phyloP scores from a whole-genome alignment of 2,888 invertebrate species.

The Calliphora vomitoria region DNA sequence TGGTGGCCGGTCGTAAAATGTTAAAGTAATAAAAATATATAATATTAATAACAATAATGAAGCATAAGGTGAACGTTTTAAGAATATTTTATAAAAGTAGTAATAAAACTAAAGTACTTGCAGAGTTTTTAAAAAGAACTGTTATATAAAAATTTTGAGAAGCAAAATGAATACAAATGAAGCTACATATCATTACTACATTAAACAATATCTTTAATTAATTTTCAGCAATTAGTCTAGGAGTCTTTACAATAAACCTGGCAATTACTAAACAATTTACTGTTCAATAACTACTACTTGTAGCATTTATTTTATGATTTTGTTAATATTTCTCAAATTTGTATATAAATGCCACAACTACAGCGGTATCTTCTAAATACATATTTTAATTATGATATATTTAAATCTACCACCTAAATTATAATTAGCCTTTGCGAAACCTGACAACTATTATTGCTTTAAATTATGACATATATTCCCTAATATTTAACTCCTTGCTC shows the following conservation, averaged over 20 bases:
- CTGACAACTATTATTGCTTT: not conserved
- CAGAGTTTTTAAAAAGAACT: not conserved
- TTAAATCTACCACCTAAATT: not conserved
- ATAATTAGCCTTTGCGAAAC: not conserved
- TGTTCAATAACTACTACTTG: too few relatives aligned
- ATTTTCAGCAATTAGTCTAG: too few relatives aligned
- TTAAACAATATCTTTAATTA: too few relatives aligned
- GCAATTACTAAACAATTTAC: too few relatives aligned
- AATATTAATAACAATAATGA: not conserved
- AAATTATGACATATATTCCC: not conserved
- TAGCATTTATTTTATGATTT: too few relatives aligned
- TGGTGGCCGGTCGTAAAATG: conserved; percentile 36
- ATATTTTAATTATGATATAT: too few relatives aligned
- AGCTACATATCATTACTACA: not conserved
- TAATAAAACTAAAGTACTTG: conserved; percentile 10
- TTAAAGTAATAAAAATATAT: conserved; percentile 33
- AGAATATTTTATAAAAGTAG: conserved; percentile 16
- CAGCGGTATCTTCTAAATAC: too few relatives aligned
- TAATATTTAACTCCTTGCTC: not conserved
- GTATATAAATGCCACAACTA: too few relatives aligned
- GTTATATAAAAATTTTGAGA: not conserved
- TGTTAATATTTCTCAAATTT: too few relatives aligned
- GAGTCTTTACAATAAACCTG: too few relatives aligned
- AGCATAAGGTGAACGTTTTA: not conserved
- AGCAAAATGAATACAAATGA: not conserved